Base-by-base conservation (phyloP, 2,888 invertebrate genomes). In the Mayetiola destructor region DNA sequence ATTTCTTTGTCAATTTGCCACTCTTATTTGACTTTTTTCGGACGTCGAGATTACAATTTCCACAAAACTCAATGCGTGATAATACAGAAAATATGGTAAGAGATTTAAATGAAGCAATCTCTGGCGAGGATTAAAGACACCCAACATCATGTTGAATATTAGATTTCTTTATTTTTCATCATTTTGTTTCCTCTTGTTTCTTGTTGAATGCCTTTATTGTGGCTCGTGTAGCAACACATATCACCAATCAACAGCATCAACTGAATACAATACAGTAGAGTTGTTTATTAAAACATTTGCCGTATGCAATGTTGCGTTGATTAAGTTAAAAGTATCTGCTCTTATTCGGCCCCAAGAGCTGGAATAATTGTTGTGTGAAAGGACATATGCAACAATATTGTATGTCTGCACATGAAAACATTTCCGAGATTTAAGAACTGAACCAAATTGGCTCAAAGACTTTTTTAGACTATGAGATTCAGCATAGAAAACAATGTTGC, bases 291-390 rank as follows among this genome's bases (percentile, higher is more conserved):
- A 48, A 48, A 48, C 29, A 27, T 48, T 23, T 6, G 14, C 48
- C 27, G 23, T 48, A 48, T 16, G 48, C 14, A 6, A 27, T 48
- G 48, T 27, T 23, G 48, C 48, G 48, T 48, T 48, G 48, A 48
- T 48, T 48, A 48, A 27, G 48, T 48, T 16, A 27, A 23, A 48
- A 27, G 23, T 27, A 27, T 48, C 27, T 48, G 21, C 16, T 27
- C 29, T n/a, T 8, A 48, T 48, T 48, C 16, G 23, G 12, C n/a
- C 23, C 27, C 6, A 48, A 48, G 27, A n/a, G n/a, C 48, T 16
- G n/a, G 16, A 48, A 48, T 48, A 48, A 48, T 48, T 48, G 48
- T 27, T 48, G 48, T 48, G 48, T 48, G 48, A 48, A 48, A n/a
- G n/a, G n/a, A n/a, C 6, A 48, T 42, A 12, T 12, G 23, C 10